These are phyloP conservation scores for Polymixis flavicincta DNA, from an alignment of 2,888 invertebrate genomes.

Conservation along the genomic window DNA sequence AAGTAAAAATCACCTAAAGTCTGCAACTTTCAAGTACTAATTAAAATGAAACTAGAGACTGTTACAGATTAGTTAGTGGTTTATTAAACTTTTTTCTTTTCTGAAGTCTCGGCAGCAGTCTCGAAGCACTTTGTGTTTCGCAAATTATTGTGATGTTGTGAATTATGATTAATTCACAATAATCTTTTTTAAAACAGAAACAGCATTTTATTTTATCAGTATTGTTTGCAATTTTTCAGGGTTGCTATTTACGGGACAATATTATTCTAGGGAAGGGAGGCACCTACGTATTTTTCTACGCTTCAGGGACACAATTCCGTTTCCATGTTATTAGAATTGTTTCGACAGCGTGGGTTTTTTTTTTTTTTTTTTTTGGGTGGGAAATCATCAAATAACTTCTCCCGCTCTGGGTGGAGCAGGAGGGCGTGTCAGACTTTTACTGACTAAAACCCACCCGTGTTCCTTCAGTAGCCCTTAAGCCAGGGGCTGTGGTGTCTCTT, in stretches of 20 bases:
- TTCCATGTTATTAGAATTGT: conserved; percentile 1
- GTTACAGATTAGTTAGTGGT: conserved; percentile 1
- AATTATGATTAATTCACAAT: background rate
- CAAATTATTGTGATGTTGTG: background rate
- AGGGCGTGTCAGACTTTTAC: too few relatives aligned
- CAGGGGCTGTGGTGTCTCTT: too few relatives aligned
- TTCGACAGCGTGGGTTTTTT: background rate
- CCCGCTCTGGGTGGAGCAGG: too few relatives aligned
- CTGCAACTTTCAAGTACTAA: conserved; percentile 21
- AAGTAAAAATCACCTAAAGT: conserved; percentile 19
- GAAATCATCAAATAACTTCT: too few relatives aligned
- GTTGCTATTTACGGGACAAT: background rate
- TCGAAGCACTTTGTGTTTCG: background rate
- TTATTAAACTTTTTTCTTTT: conserved; percentile 1
- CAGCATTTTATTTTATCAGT: background rate
- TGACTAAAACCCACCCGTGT: too few relatives aligned
- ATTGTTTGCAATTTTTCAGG: background rate
- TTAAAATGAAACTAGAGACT: conserved; percentile 27
- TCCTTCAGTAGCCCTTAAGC: too few relatives aligned
- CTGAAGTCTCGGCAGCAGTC: background rate
- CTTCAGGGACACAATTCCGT: background rate
- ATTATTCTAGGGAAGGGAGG: too few relatives aligned
- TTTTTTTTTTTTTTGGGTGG: too few relatives aligned
- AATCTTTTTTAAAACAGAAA: background rate
- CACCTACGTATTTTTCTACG: background rate